Percentiles rank a stretch among this genome's conserved stretches.
Evolutionary conservation across 2,797 vertebrate genomes (phyloP).

Genomic region (Neosilurus hyrtlii): DNA sequence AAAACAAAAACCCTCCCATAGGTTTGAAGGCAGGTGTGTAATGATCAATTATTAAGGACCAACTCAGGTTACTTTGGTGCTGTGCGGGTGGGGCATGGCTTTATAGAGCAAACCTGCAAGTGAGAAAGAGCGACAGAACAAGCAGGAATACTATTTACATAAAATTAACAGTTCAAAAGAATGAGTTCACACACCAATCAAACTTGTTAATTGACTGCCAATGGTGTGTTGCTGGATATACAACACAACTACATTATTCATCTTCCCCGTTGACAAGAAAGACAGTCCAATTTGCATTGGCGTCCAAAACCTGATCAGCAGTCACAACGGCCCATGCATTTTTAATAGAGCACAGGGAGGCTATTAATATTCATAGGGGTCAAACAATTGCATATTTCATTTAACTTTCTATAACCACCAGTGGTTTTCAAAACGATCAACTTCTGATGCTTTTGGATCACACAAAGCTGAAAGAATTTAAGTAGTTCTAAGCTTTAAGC

Average conservation of each 20-base stretch:
- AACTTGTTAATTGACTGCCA: constrained; percentile 99
- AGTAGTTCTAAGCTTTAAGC: constrained; percentile 4
- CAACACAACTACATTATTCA: constrained; percentile 99
- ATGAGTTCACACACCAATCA: constrained; percentile 99
- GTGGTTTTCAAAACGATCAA: constrained; percentile 72
- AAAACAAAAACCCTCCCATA: constrained; percentile 80
- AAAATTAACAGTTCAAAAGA: constrained; percentile 99
- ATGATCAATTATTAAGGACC: constrained; percentile 99
- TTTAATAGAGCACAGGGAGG: constrained; percentile 89
- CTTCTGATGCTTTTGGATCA: constrained; percentile 47
- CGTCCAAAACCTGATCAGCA: constrained; percentile 99
- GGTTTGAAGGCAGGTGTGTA: constrained; percentile 96
- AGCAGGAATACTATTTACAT: constrained; percentile 96
- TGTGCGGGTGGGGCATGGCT: constrained; percentile 82
- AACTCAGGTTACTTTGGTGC: constrained; percentile 90
- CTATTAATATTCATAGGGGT: constrained; percentile 95
- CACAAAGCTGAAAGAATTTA: constrained; percentile 18
- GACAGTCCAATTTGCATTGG: constrained; percentile 99
- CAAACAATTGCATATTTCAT: constrained; percentile 92
- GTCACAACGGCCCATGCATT: constrained; percentile 96
- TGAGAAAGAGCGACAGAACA: constrained; percentile 69
- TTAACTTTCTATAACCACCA: constrained; percentile 77
- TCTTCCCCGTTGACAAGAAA: constrained; percentile 93
- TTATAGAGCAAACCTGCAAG: constrained; percentile 85
- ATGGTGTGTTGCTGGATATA: constrained; percentile 98